Base-by-base conservation (phyloP, 1,140 invertebrate genomes). In the Oryzaephilus surinamensis region DNA sequence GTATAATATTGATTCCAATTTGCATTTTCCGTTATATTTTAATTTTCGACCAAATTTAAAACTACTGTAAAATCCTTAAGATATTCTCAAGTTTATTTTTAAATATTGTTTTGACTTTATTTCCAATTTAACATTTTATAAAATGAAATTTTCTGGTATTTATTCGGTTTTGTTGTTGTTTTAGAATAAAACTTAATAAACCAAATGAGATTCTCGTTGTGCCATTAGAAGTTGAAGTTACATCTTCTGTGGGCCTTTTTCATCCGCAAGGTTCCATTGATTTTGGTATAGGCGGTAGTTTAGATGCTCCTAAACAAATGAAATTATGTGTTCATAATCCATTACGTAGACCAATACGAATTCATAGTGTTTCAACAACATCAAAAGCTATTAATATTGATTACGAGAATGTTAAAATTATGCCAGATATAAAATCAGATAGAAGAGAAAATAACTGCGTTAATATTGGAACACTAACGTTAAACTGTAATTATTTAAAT, bases 151-250 rank as follows among this genome's bases (percentile, higher is more conserved):
- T n/a, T n/a, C n/a, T n/a, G n/a, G n/a, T n/a, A n/a, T n/a, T n/a
- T n/a, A n/a, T n/a, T n/a, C n/a, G n/a, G n/a, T n/a, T n/a, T n/a
- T n/a, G n/a, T n/a, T n/a, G n/a, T n/a, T n/a, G n/a, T n/a, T n/a
- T 46, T 31, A 76, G 81, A 55, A 79, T 85, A 54, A 77, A 77
- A 68, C 73, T 82, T 17, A 82, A 82, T 55, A 72, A 73, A 51
- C 73, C 69, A 43, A 71, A 73, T 36, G 75, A 81, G 51, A 64
- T 81, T 41, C 65, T 84, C 29, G 77, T 91, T 41, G 71, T 92
- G 39, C 86, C 87, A 14, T 69, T 92, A n/a, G 87, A 92, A 67
- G 76, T 92, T 12, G 84, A 92, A 72, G 86, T 93, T 26, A 70
- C 77, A 40, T 70, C 75, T 31, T 56, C 66, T 51, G 71, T 79